Base-by-base conservation (phyloP, 2,888 invertebrate species). In the Deilephila porcellus region DNA sequence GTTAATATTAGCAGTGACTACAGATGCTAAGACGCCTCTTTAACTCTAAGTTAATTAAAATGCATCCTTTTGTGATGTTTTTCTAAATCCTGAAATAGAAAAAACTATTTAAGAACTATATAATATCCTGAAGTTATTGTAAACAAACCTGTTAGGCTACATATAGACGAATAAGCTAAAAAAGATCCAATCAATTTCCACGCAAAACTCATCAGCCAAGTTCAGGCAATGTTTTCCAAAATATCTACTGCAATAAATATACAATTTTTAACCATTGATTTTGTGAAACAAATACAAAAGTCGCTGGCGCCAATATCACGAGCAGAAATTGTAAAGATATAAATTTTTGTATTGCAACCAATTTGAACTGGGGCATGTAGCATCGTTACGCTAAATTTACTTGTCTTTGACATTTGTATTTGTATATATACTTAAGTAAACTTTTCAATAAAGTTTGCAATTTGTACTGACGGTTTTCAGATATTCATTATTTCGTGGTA, bases 111-210 rank as follows among this genome's bases (percentile, higher is more conserved):
- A 0, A 7, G 37, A 8, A 37, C 37, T 6, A 6, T 7, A 6
- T 8, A 37, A 37, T 6, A 37, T 7, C 8, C 37, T 37, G 6
- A 7, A 37, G 37, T 8, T 25, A 60, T 60, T 60, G 60, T 25
- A 6, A 60, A 25, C 25, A 1, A 8, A 20, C 8, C 59, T 11
- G 11, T 25, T 25, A 3, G 11, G 1, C 8, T 25, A 8, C 1
- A 20, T 25, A 11, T 11, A 53, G 1, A 4, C 17, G 14, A 53
- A 53, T 19, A 53, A 4, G 17, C 14, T 53, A 56, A 37, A 59
- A 71, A 71, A 71, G n/a, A 29, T 60, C 29, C 29, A n/a, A 60
- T 60, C 25, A 37, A 17, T 71, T 71, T 60, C 11, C 17, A 60
- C 19, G 60, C 29, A 59, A 25, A 60, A 60, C 14, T 60, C 60